Evolutionary conservation across 1,140 invertebrate species (phyloP).

Genomic region (Nautilus pompilius): DNA sequence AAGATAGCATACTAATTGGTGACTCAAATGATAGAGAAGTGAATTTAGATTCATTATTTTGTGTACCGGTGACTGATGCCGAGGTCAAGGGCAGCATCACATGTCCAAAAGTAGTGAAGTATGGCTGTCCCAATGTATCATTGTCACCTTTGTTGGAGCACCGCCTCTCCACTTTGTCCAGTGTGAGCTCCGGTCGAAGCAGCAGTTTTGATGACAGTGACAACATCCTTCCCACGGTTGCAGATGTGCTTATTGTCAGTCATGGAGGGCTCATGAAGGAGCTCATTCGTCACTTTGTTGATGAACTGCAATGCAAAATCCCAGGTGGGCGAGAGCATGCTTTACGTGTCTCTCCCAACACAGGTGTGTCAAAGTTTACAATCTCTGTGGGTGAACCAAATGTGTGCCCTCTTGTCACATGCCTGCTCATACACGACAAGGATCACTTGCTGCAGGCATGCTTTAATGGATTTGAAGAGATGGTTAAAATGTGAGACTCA

Average conservation of each 20-base stretch:
- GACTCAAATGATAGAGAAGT: constrained; percentile 6
- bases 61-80: constrained; percentile 3
- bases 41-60: neutral
- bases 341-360: constrained; percentile 48
- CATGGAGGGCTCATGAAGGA: constrained; percentile 53
- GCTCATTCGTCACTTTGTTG: constrained; percentile 48
- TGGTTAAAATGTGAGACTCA: no score
- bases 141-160: constrained; percentile 45
- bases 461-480: no score
- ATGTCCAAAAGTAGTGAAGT: constrained; percentile 12
- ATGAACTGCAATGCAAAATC: constrained; percentile 50
- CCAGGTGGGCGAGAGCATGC: constrained; percentile 48
- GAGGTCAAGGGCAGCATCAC: constrained; percentile 6
- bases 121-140: constrained; percentile 49
- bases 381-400: constrained; percentile 29
- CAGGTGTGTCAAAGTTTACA: constrained; percentile 45
- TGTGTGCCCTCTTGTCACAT: constrained; percentile 28
- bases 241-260: constrained; percentile 51
- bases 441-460: constrained; percentile 30
- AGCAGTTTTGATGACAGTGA: constrained; percentile 52
- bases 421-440: constrained; percentile 43
- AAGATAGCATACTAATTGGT: neutral
- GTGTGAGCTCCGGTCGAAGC: constrained; percentile 44
- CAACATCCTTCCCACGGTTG: constrained; percentile 27
- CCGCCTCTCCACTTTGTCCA: constrained; percentile 36